Base-by-base conservation (phyloP, 2,113 vertebrate species). In the Pogona vitticeps region DNA sequence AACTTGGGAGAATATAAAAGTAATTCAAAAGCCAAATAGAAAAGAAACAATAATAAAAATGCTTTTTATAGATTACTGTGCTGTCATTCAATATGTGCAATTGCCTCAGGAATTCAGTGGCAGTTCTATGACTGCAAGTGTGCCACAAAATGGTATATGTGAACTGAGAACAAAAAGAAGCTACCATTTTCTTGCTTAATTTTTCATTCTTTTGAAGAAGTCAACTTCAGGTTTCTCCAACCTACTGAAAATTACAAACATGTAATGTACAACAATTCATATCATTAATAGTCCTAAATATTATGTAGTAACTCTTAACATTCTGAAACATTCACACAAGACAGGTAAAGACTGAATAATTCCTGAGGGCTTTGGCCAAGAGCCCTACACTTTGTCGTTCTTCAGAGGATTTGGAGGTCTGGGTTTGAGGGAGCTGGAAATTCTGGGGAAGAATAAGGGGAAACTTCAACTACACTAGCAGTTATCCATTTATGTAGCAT, bases 1-100 rank as follows among this genome's bases (percentile, higher is more conserved):
- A 86, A 67, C 56, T 85, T 28, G 65, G 26, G 1, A 87, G 21
- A 92, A 87, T 21, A 82, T 79, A 92, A 88, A 88, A 86, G 13
- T 46, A 86, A 90, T 38, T 77, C 56, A 72, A 70, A 71, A 88
- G 90, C 90, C 1, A 18, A 76, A 17, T 38, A 33, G 20, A n/a
- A 38, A 84, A 52, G 23, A 79, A 70, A 42, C 1, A 23, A 80
- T 52, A 52, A 73, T 70, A 89, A 68, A 26, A 92, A 88, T 28
- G 15, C 28, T 75, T 52, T 87, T 33, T 9, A 80, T 71, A 80
- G 83, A 77, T 88, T 31, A 58, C 86, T 28, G 9, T 77, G 59
- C 87, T 33, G 65, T 80, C 59, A 40, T 12, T 59, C 77, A 81
- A 15, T 73, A 90, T 86, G 12, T 61, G 78, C 82, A 91, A 86